phyloP scores from a whole-genome alignment of 2,113 vertebrate genomes.

The Peromyscus leucopus region DNA sequence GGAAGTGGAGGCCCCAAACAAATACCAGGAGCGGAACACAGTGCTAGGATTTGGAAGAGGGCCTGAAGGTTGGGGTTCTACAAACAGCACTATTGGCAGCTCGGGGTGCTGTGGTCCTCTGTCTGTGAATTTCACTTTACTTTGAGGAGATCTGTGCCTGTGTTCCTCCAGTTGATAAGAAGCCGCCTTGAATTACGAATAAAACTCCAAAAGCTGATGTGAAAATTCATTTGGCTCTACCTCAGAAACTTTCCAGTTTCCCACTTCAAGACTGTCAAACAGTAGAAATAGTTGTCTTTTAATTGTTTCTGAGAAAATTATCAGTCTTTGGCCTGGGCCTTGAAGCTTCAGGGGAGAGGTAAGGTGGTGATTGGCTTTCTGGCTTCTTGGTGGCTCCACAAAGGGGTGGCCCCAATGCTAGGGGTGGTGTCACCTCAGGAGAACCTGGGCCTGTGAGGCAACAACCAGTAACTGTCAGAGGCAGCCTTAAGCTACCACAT shows the following conservation, averaged over 20 bases:
- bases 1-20: background rate
- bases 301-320: constrained; percentile 47
- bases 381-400: background rate
- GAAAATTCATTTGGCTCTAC: constrained; percentile 71
- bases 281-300: constrained; percentile 54
- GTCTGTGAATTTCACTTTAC: constrained; percentile 68
- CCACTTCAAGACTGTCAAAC: background rate
- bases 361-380: background rate
- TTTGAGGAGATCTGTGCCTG: constrained; percentile 50
- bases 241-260: constrained; percentile 61
- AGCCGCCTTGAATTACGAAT: constrained; percentile 50
- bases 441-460: background rate
- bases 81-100: constrained; percentile 56
- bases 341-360: background rate
- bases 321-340: constrained; percentile 24
- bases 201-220: constrained; percentile 66
- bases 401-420: background rate
- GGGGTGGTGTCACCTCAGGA: background rate
- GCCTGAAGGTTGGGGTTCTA: constrained; percentile 51
- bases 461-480: background rate
- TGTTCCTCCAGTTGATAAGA: constrained; percentile 72
- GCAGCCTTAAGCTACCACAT: background rate
- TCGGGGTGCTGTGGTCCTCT: constrained; percentile 12
- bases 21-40: constrained; percentile 14
- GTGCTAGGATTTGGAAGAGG: constrained; percentile 59